phyloP scores from a whole-genome alignment of 2,888 invertebrate species.

The Apotomis capreana region DNA sequence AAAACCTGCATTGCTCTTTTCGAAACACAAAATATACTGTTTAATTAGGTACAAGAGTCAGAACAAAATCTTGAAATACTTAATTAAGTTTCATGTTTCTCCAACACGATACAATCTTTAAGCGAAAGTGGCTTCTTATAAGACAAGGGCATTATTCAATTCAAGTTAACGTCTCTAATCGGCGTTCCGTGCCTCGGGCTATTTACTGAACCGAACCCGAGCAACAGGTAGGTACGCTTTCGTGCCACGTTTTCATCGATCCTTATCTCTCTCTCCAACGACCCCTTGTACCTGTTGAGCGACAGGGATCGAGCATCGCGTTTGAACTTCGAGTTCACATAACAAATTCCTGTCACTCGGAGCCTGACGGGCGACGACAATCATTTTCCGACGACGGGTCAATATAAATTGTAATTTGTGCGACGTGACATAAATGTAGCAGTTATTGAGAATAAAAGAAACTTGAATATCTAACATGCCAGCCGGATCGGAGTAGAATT shows the following conservation, averaged over 20 bases:
- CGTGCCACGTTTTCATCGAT: not conserved
- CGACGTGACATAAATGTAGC: too few species aligned
- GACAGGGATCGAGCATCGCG: not conserved
- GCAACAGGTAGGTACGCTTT: conserved; percentile 36
- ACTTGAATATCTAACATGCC: too few species aligned
- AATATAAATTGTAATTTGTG: not conserved
- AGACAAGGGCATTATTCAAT: conserved; percentile 24
- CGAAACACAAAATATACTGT: too few species aligned
- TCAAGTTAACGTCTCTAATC: conserved; percentile 28
- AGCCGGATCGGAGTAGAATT: too few species aligned
- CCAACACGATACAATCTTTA: conserved; percentile 1
- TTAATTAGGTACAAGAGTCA: not conserved
- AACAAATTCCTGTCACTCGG: conserved; percentile 8
- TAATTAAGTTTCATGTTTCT: not conserved
- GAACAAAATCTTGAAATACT: not conserved
- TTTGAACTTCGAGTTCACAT: not conserved
- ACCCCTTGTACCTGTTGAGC: not conserved
- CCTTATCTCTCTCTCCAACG: conserved; percentile 13
- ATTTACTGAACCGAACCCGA: conserved; percentile 23
- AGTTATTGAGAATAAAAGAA: too few species aligned
- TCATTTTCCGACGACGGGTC: not conserved
- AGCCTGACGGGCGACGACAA: not conserved
- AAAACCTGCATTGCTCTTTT: too few species aligned
- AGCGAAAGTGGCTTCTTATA: conserved; percentile 16
- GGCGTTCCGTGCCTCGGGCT: conserved; percentile 33